Evolutionary conservation across 2,888 invertebrate species (phyloP).

Genomic region (Flabesymbios commensalis): DNA sequence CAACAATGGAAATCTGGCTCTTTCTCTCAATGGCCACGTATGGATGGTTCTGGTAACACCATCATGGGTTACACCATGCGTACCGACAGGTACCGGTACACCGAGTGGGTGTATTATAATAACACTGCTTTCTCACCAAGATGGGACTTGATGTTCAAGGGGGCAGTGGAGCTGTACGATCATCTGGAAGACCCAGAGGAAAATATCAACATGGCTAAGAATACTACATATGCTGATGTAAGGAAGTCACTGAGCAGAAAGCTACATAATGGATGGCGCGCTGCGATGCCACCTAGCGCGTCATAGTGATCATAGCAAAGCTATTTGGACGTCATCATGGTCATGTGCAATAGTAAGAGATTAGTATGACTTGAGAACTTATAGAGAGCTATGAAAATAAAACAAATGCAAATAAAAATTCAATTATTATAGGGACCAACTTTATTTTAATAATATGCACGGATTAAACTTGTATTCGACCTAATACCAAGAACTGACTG

Average conservation of each 20-base stretch:
- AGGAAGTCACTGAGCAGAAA: not conserved
- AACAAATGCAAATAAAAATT: no score
- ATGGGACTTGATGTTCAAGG: no score
- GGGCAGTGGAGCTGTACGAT: constrained; percentile 20
- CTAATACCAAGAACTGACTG: no score
- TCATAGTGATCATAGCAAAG: no score
- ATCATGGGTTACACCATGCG: constrained; percentile 42
- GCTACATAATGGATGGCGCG: constrained; percentile 2
- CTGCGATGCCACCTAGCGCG: not conserved
- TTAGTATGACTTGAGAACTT: no score
- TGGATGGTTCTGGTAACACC: constrained; percentile 28
- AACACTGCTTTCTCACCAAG: not conserved
- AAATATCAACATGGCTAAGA: constrained; percentile 12
- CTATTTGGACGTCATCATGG: no score
- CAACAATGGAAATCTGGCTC: constrained; percentile 20
- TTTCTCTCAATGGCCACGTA: constrained; percentile 36
- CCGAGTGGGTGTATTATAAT: constrained; percentile 34
- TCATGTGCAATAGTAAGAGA: no score
- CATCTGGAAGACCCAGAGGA: constrained; percentile 21
- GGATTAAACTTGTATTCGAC: no score
- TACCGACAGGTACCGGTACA: constrained; percentile 37
- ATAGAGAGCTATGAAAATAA: no score
- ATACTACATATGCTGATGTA: not conserved
- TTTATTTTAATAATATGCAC: no score
- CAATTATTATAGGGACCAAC: no score